Percentiles rank a stretch among this genome's conserved stretches.
Evolutionary conservation across 2,888 invertebrate species (phyloP).

Genomic region (Tachystola acroxantha): DNA sequence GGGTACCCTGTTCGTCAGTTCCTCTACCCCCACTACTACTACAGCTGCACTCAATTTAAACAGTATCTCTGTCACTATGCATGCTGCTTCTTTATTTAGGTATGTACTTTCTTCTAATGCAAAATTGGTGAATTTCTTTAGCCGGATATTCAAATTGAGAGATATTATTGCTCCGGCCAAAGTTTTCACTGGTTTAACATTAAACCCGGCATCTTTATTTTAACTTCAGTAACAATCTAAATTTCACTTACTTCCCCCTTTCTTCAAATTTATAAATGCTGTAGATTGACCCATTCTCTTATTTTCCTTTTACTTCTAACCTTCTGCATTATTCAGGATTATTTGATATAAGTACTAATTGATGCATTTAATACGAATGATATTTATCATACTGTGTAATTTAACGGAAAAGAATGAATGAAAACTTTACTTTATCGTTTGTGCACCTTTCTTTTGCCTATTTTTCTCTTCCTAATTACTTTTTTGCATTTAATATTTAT

Average conservation of each 20-base stretch:
- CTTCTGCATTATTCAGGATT: conserved; percentile 47
- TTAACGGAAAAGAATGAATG: conserved; percentile 45
- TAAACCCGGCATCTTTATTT: conserved; percentile 51
- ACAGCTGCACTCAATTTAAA: conserved; percentile 64
- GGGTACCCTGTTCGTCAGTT: conserved; percentile 57
- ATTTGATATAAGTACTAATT: conserved; percentile 36
- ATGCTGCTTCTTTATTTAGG: conserved; percentile 70
- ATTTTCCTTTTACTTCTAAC: conserved; percentile 38
- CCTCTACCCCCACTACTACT: conserved; percentile 60
- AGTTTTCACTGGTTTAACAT: conserved; percentile 45
- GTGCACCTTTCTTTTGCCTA: conserved; percentile 66
- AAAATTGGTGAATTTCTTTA: conserved; percentile 39
- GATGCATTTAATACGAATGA: conserved; percentile 59
- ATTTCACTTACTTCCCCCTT: conserved; percentile 52
- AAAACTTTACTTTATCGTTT: conserved; percentile 37
- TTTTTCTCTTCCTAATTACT: conserved; percentile 51
- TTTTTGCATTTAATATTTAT: conserved; percentile 53
- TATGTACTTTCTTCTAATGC: conserved; percentile 42
- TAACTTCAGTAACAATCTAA: conserved; percentile 54
- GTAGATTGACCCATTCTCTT: conserved; percentile 43
- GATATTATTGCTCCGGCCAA: conserved; percentile 15
- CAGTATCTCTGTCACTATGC: conserved; percentile 69
- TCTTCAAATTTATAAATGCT: conserved; percentile 43
- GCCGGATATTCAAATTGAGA: conserved; percentile 2
- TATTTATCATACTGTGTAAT: conserved; percentile 32